These are phyloP conservation scores for Myrmecobius fasciatus DNA, from an alignment of 2,113 vertebrate genomes.

Conservation along the genomic window DNA sequence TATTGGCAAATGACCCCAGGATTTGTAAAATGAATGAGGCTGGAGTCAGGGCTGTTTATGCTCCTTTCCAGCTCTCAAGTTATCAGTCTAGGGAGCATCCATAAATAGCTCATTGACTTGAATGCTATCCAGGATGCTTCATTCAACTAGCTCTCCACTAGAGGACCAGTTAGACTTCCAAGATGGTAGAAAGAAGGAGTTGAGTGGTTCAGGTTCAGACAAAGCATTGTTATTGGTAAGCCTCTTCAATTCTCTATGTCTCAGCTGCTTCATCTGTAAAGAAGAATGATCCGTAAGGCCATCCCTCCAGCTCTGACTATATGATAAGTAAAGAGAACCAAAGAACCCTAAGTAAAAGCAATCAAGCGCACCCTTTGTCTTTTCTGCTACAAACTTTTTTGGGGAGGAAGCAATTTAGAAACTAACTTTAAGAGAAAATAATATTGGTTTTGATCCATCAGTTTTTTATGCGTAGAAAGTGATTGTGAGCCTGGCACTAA, in stretches of 20 bases:
- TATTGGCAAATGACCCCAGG: background rate
- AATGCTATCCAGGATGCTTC: slow-evolving; percentile 4
- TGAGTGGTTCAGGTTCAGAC: background rate
- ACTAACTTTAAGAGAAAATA: background rate
- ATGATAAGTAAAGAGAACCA: background rate
- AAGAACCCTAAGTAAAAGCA: background rate
- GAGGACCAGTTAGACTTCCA: background rate
- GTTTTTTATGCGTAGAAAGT: background rate
- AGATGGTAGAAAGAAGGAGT: background rate
- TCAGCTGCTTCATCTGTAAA: background rate
- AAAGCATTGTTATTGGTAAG: background rate
- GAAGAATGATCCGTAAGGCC: background rate
- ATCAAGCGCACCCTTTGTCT: background rate
- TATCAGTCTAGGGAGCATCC: background rate
- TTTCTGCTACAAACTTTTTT: background rate
- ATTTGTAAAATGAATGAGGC: background rate
- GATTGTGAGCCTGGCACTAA: background rate
- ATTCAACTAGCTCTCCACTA: background rate
- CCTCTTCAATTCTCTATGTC: background rate
- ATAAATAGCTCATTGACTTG: background rate
- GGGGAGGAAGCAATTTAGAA: background rate
- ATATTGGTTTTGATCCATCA: background rate
- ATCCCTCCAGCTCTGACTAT: background rate
- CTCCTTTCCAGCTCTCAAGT: background rate
- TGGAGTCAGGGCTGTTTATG: background rate